Evolutionary conservation across 2,888 invertebrate species (phyloP).

Genomic region (Diplolepis rosae): DNA sequence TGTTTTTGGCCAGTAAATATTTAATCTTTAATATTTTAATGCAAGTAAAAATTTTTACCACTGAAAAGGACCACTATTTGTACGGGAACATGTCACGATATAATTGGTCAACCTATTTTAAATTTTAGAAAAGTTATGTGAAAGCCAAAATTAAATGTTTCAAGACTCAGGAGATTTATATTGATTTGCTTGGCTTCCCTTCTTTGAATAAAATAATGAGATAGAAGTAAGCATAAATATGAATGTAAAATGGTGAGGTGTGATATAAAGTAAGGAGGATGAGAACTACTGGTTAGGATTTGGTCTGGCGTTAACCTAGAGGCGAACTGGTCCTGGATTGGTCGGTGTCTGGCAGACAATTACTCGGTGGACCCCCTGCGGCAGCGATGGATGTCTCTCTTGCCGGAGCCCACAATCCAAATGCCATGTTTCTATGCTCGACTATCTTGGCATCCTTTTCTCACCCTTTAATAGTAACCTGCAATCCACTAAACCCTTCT

Average conservation of each 20-base stretch:
- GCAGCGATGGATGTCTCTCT: slow-evolving; percentile 72
- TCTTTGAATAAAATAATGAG: not conserved
- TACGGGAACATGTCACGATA: too few species aligned
- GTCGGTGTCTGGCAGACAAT: slow-evolving; percentile 70
- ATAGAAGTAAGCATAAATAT: not conserved
- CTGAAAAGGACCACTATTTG: too few species aligned
- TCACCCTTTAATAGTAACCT: slow-evolving; percentile 37
- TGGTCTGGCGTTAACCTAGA: slow-evolving; percentile 37
- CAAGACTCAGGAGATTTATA: too few species aligned
- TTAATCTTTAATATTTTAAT: too few species aligned
- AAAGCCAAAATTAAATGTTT: too few species aligned
- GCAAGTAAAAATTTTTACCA: too few species aligned
- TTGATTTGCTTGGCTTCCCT: too few species aligned
- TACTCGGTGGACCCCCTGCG: slow-evolving; percentile 70
- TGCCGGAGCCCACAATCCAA: slow-evolving; percentile 56
- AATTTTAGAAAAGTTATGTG: too few species aligned
- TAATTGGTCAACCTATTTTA: too few species aligned
- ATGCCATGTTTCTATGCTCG: slow-evolving; percentile 51
- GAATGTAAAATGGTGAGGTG: not conserved
- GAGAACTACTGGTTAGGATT: slow-evolving; percentile 30
- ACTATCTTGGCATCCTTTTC: slow-evolving; percentile 44
- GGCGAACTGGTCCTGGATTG: slow-evolving; percentile 57
- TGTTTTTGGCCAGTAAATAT: too few species aligned
- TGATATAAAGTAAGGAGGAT: slow-evolving; percentile 34
- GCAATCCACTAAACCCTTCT: slow-evolving; percentile 37